Evolutionary conservation across 2,888 invertebrate species (phyloP), one percentile per base, ranked within the genome.

Genomic region (Drepana falcataria): DNA sequence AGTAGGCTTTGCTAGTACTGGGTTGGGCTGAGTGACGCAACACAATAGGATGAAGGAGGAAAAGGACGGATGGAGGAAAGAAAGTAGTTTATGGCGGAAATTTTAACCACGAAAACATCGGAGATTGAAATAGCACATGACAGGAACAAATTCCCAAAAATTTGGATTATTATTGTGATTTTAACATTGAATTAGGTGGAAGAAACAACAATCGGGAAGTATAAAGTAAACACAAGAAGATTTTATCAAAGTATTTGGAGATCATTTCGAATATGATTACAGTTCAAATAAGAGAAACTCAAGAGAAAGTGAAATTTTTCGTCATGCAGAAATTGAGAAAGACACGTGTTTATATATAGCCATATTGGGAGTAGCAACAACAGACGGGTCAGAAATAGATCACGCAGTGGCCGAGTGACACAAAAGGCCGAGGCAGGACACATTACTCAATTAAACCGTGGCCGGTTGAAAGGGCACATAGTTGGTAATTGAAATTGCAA

Each of bases 361-460:
- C 59, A 52, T 60, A 61, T 54, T 48, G 35, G 34, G 52, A 58
- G 53, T 61, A 56, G 59, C 64, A 61, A 64, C 62, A 67, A 63
- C 56, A 48, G 48, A 63, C 56, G 47, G 47, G 49, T 56, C 71
- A 72, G 62, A 73, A 79, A 83, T 79, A 81, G 81, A 80, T 60
- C 83, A 85, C 83, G 85, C 80, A 72, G 57, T 57, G 65, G 51
- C 57, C 69, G 77, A 77, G 75, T 83, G 84, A 62, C 70, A 64
- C 52, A 57, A 57, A 66, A 68, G 74, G 61, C 64, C 67, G 61
- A 59, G 65, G 60, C 77, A 75, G 79, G 75, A 73, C 73, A 80
- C 71, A 82, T 85, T 84, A 81, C 75, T 73, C 83, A 83, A 87
- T 88, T 86, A 86, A 62, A 71, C 61, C 60, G 60, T 63, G 67